phyloP scores from a whole-genome alignment of 2,797 vertebrate species.

The Pangasius mekongensis region DNA sequence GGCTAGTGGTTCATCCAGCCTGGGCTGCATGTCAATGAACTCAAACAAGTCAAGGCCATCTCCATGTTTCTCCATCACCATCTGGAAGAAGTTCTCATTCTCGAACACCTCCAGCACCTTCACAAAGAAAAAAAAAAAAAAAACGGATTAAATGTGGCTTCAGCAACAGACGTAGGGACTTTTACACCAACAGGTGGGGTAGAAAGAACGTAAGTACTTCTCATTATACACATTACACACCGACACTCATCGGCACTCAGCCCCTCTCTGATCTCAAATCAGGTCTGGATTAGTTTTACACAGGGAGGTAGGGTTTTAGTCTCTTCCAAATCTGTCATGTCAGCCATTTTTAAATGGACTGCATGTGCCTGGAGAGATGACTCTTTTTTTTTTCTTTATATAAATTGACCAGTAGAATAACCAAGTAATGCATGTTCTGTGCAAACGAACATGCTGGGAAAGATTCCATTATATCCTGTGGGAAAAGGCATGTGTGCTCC shows the following conservation, averaged over 20 bases:
- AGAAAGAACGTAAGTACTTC: not conserved
- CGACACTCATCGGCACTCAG: not conserved
- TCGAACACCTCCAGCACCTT: slow-evolving; percentile 90
- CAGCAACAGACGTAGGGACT: not conserved
- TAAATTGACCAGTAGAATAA: not conserved
- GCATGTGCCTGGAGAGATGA: not conserved
- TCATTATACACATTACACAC: not conserved
- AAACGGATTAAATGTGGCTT: not conserved
- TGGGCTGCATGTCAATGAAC: slow-evolving; percentile 90
- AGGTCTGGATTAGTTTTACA: not conserved
- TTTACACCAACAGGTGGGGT: not conserved
- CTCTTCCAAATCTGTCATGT: not conserved
- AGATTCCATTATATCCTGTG: not conserved
- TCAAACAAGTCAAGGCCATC: slow-evolving; percentile 92
- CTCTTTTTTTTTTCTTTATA: not conserved
- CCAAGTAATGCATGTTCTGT: not conserved
- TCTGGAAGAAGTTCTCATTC: slow-evolving; percentile 90
- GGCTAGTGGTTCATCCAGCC: slow-evolving; percentile 88
- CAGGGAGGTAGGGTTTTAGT: not conserved
- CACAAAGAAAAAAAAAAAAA: not conserved
- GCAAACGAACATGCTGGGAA: not conserved
- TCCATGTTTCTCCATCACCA: slow-evolving; percentile 97
- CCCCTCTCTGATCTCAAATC: not conserved
- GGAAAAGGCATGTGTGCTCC: not conserved
- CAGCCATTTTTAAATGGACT: not conserved